A percentile compares a stretch with the other conserved stretches of the same genome.
phyloP scores from a whole-genome alignment of 2,797 vertebrate genomes.

The Liparis tanakae region DNA sequence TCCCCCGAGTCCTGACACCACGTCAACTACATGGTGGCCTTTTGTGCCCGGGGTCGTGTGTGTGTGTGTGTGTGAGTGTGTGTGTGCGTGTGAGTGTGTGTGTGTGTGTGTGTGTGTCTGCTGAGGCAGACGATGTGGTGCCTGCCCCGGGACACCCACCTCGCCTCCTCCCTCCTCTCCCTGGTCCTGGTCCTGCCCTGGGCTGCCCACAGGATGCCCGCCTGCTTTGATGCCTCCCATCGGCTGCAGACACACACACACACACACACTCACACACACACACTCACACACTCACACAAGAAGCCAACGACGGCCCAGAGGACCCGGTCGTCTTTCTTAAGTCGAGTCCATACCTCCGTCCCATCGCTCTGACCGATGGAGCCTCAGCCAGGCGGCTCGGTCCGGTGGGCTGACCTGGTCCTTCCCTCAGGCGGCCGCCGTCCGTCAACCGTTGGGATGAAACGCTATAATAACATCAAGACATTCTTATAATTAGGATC shows the following conservation, averaged over 20 bases:
- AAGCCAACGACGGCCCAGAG: slow-evolving; percentile 48
- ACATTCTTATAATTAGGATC: too few species aligned
- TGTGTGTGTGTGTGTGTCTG: slow-evolving; percentile 25
- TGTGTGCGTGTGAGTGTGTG: slow-evolving; percentile 18
- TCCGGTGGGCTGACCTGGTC: too few species aligned
- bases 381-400: neutral
- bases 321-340: slow-evolving; percentile 51
- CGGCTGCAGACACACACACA: slow-evolving; percentile 38
- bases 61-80: slow-evolving; percentile 24
- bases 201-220: slow-evolving; percentile 78
- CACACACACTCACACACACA: too few species aligned
- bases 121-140: slow-evolving; percentile 64
- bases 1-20: slow-evolving; percentile 75
- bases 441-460: too few species aligned
- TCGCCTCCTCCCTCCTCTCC: slow-evolving; percentile 62
- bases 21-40: slow-evolving; percentile 71
- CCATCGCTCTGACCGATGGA: too few species aligned
- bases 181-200: slow-evolving; percentile 72
- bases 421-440: too few species aligned
- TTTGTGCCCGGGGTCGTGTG: slow-evolving; percentile 40
- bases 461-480: too few species aligned
- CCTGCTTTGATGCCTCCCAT: slow-evolving; percentile 74
- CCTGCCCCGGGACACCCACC: slow-evolving; percentile 78
- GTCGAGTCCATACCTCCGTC: too few species aligned
- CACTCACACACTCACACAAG: slow-evolving; percentile 41